Percentiles rank a stretch among this genome's conserved stretches.
phyloP scores from a whole-genome alignment of 2,113 vertebrate genomes.

The Eulemur rufifrons region DNA sequence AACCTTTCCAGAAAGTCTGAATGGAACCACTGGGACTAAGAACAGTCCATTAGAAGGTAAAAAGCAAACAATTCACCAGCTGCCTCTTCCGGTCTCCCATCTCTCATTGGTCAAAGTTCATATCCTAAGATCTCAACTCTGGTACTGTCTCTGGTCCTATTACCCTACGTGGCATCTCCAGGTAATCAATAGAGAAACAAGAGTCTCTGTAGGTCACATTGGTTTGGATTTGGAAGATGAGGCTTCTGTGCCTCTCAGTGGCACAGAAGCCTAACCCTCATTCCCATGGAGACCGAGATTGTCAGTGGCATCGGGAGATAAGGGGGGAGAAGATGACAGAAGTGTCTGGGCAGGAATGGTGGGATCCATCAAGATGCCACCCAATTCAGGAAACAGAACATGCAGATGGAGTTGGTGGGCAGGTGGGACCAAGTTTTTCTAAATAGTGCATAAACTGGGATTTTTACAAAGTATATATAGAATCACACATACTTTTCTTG shows the following conservation, averaged over 20 bases:
- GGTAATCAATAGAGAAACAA: background rate
- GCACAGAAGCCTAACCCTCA: background rate
- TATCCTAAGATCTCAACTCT: background rate
- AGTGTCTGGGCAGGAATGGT: background rate
- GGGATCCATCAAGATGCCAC: background rate
- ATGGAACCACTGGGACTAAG: background rate
- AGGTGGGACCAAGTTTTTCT: background rate
- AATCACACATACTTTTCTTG: background rate
- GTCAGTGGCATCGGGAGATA: background rate
- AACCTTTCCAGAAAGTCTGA: background rate
- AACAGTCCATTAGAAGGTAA: background rate
- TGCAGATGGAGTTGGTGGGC: background rate
- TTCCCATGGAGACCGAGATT: background rate
- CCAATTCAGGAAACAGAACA: background rate
- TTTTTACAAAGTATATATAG: background rate
- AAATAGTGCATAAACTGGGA: background rate
- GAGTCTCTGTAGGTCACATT: background rate
- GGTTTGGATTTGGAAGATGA: background rate
- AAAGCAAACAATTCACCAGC: background rate
- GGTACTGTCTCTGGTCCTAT: background rate
- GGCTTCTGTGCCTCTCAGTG: background rate
- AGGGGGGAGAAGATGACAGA: background rate
- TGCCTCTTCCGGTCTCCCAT: background rate
- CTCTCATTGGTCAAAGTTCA: background rate
- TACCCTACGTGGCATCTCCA: background rate